phyloP scores from a whole-genome alignment of 2,797 vertebrate genomes.

The Muscicapa striata region DNA sequence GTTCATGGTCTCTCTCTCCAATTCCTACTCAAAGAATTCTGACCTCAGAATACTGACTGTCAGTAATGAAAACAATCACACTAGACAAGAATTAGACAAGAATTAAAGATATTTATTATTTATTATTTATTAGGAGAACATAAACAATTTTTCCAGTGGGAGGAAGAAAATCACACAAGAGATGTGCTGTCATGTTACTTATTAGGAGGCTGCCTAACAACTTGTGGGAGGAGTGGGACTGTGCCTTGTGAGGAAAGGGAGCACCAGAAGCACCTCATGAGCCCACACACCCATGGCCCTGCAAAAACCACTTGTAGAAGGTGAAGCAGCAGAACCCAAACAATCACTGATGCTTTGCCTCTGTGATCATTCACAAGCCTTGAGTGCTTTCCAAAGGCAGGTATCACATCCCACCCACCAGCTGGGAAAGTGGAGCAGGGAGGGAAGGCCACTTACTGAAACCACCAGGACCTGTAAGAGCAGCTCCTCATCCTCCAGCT shows the following conservation, averaged over 20 bases:
- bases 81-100: not conserved
- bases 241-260: not conserved
- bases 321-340: not conserved
- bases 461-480: not conserved
- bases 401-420: not conserved
- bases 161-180: not conserved
- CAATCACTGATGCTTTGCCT: not conserved
- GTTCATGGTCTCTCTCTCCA: not conserved
- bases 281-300: rapidly evolving
- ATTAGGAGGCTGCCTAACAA: not conserved
- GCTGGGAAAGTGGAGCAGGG: not conserved
- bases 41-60: not conserved
- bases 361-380: not conserved
- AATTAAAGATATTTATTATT: not conserved
- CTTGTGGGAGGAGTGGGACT: not conserved
- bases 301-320: not conserved
- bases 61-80: not conserved
- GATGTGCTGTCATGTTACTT: not conserved
- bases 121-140: conserved; percentile 45
- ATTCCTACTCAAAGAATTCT: not conserved
- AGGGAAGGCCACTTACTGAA: not conserved
- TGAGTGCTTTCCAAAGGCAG: not conserved
- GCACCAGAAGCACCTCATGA: not conserved
- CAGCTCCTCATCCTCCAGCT: not conserved
- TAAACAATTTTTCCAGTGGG: not conserved